phyloP scores from a whole-genome alignment of 1,140 invertebrate genomes.

The Oedothorax gibbosus region DNA sequence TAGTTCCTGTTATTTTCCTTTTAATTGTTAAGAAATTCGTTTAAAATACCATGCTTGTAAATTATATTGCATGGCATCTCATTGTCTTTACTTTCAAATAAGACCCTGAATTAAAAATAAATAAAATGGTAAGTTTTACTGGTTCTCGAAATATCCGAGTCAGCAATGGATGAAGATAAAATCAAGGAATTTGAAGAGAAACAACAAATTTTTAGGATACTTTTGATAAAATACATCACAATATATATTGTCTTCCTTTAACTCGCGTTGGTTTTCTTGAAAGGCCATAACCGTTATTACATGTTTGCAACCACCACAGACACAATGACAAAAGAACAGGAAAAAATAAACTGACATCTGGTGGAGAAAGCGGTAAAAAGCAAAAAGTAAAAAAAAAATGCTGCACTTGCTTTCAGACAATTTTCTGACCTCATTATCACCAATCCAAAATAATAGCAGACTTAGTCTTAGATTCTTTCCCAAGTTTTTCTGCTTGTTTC shows the following conservation, averaged over 20 bases:
- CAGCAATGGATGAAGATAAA: too few species aligned
- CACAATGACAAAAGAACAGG: neutral
- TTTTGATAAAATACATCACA: neutral
- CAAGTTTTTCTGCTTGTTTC: slow-evolving; percentile 36
- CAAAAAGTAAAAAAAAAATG: slow-evolving; percentile 32
- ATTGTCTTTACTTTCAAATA: too few species aligned
- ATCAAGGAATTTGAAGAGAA: too few species aligned
- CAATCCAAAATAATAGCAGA: slow-evolving; percentile 60
- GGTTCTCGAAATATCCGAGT: too few species aligned
- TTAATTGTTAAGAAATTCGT: too few species aligned
- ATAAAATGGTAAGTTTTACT: too few species aligned
- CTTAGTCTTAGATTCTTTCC: slow-evolving; percentile 44
- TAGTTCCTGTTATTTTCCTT: too few species aligned
- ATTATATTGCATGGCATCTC: too few species aligned
- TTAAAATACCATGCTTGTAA: too few species aligned
- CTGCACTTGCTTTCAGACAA: slow-evolving; percentile 57
- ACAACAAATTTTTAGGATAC: neutral
- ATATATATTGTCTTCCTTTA: too few species aligned
- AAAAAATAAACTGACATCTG: slow-evolving; percentile 41
- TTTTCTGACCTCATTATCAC: slow-evolving; percentile 57
- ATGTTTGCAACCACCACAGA: slow-evolving; percentile 25
- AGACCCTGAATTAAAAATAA: too few species aligned
- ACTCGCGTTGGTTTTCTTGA: neutral
- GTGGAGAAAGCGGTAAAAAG: slow-evolving; percentile 3
- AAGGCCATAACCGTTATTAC: slow-evolving; percentile 31